Evolutionary conservation across 2,113 vertebrate species (phyloP).

Genomic region (Cercocebus atys): DNA sequence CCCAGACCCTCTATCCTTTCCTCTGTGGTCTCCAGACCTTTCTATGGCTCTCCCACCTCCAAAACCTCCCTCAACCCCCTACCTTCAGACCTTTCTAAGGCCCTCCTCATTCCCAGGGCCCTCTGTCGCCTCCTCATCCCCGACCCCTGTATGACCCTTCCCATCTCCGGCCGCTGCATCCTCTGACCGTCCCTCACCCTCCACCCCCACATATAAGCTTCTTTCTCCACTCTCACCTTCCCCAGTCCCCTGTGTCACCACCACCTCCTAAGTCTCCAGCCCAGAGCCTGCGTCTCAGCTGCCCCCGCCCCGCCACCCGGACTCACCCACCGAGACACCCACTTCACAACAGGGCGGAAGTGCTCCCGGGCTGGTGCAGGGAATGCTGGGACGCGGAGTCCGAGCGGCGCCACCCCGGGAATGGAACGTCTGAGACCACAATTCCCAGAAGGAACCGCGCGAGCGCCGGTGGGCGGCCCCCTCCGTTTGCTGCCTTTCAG

Average conservation of each 20-base stretch:
- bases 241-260: conserved; percentile 44
- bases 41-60: background rate
- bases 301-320: conserved; percentile 71
- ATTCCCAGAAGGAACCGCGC: conserved; percentile 62
- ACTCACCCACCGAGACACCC: conserved; percentile 79
- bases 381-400: conserved; percentile 75
- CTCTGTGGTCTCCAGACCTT: background rate
- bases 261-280: conserved; percentile 58
- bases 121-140: background rate
- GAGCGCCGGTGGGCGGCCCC: background rate
- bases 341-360: conserved; percentile 79
- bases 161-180: conserved; percentile 51
- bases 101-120: background rate
- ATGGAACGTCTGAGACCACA: conserved; percentile 19
- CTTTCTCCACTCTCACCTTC: conserved; percentile 32
- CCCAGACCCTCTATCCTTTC: background rate
- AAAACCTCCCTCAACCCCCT: background rate
- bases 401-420: conserved; percentile 37
- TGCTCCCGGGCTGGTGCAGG: conserved; percentile 56
- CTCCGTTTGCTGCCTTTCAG: background rate
- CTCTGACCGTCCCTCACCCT: conserved; percentile 1
- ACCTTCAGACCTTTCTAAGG: background rate
- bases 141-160: conserved; percentile 56
- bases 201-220: background rate
- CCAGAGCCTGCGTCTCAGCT: conserved; percentile 50